phyloP scores from a whole-genome alignment of 2,113 vertebrate genomes.

The Falcunculus frontatus region DNA sequence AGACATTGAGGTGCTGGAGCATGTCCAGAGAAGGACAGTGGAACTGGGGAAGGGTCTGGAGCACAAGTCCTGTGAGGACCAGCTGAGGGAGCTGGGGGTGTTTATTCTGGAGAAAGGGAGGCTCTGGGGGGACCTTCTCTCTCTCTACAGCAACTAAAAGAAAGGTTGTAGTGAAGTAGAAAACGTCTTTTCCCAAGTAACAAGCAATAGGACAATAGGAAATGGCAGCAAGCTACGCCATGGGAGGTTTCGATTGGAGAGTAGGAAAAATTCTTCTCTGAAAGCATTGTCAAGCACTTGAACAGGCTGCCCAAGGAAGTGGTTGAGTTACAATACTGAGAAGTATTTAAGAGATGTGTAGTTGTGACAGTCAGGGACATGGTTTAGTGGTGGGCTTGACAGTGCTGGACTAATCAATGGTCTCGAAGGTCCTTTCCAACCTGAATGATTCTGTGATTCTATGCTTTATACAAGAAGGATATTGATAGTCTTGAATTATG shows the following conservation, averaged over 20 bases:
- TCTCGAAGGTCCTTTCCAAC: background rate
- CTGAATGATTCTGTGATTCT: background rate
- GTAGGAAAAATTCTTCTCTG: background rate
- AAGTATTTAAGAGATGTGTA: background rate
- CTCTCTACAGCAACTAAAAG: background rate
- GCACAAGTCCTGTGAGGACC: accelerated
- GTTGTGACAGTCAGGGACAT: background rate
- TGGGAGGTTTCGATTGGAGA: background rate
- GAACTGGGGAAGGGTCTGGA: background rate
- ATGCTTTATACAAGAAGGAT: background rate
- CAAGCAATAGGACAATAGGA: background rate
- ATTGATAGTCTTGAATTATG: background rate
- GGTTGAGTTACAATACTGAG: background rate
- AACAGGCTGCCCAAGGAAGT: background rate
- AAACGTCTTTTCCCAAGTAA: background rate
- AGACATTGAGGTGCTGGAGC: accelerated
- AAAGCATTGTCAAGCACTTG: background rate
- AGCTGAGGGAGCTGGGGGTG: background rate
- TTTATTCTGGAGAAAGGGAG: background rate
- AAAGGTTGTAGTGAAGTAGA: background rate
- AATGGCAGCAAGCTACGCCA: background rate
- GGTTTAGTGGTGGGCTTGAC: background rate
- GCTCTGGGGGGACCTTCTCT: accelerated
- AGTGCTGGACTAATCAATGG: accelerated
- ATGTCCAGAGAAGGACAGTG: accelerated